Evolutionary conservation across 2,888 invertebrate genomes (phyloP).

Genomic region (Flexamia atlantica): DNA sequence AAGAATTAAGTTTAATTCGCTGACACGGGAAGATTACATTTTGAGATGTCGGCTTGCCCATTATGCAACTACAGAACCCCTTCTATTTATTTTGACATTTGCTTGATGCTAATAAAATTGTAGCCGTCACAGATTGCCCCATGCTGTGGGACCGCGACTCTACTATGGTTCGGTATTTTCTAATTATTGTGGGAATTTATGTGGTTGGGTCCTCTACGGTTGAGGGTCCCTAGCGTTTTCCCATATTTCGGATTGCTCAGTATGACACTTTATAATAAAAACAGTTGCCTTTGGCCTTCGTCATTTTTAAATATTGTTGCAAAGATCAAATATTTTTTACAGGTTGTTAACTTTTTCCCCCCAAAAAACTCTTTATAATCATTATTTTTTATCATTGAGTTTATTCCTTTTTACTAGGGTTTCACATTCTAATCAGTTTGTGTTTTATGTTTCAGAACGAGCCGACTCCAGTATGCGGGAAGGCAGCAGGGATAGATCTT

Average conservation of each 20-base stretch:
- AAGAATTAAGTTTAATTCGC: conserved; percentile 51
- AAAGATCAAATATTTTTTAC: too few species aligned
- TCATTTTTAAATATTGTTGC: too few species aligned
- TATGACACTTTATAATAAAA: not conserved
- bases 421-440: not conserved
- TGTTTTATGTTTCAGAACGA: conserved; percentile 69
- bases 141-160: conserved; percentile 1
- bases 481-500: conserved; percentile 56
- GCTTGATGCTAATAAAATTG: conserved; percentile 54
- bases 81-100: conserved; percentile 57
- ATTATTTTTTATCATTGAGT: too few species aligned
- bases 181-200: conserved; percentile 52
- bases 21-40: conserved; percentile 12
- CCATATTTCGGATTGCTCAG: not conserved
- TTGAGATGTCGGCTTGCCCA: conserved; percentile 42
- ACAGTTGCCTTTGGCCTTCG: too few species aligned
- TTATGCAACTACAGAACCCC: conserved; percentile 28
- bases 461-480: conserved; percentile 67
- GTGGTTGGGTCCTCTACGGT: not conserved
- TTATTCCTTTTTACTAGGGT: not conserved
- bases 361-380: too few species aligned
- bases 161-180: conserved; percentile 34
- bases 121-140: conserved; percentile 25
- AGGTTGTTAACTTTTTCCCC: too few species aligned
- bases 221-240: not conserved